phyloP scores from a whole-genome alignment of 2,888 invertebrate species.

The Sinodicranocentrus sp. region DNA sequence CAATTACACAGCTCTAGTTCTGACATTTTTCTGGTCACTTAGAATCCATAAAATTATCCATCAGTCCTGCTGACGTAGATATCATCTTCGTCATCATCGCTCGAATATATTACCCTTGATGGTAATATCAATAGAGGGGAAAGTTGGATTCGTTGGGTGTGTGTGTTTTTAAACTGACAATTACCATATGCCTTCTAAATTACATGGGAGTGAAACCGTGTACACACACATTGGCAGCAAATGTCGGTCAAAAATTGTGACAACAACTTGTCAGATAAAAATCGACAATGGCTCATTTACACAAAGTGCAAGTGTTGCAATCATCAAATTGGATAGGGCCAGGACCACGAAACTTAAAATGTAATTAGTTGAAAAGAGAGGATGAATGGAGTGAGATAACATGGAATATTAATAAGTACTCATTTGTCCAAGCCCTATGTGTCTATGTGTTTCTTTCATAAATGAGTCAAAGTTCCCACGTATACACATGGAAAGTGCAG shows the following conservation, averaged over 20 bases:
- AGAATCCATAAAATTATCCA: constrained; percentile 19
- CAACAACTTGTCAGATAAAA: constrained; percentile 37
- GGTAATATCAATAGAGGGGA: background rate
- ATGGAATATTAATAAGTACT: background rate
- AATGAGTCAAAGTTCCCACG: constrained; percentile 8
- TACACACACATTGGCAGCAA: background rate
- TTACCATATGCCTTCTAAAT: constrained; percentile 32
- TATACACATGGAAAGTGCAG: background rate
- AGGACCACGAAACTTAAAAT: background rate
- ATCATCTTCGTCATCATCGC: background rate
- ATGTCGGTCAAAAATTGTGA: constrained; percentile 12
- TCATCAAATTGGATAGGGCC: background rate
- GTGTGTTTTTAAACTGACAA: background rate
- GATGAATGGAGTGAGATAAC: background rate
- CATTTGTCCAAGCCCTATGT: too few relatives aligned
- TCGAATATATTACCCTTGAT: background rate
- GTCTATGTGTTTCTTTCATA: too few relatives aligned
- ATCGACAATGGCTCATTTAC: constrained; percentile 31
- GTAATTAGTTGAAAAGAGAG: background rate
- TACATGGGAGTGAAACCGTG: background rate
- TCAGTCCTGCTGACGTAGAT: background rate
- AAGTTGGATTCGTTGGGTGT: background rate
- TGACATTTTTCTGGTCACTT: constrained; percentile 30
- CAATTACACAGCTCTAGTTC: constrained; percentile 18
- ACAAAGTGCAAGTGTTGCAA: constrained; percentile 24